Percentiles rank a stretch among this genome's conserved stretches.
Conservation (phyloP, 2,888 invertebrate species). For the Hecatera dysodea region DNA sequence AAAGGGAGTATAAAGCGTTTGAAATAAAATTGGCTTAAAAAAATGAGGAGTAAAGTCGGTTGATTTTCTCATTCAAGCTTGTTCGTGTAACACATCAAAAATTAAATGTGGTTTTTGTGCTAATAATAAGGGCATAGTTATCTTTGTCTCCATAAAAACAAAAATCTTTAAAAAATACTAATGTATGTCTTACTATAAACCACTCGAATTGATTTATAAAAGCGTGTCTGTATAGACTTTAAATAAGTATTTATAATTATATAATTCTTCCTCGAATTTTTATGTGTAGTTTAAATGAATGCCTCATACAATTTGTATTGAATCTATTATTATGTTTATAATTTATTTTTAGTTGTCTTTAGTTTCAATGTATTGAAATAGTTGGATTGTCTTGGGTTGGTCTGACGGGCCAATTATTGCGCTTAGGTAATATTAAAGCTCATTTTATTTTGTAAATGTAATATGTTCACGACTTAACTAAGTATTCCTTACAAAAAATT, state of each 20-base stretch:
- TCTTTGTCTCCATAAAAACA: slow-evolving; percentile 39
- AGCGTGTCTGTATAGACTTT: slow-evolving; percentile 26
- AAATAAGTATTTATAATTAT: slow-evolving; percentile 52
- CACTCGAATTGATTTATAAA: slow-evolving; percentile 34
- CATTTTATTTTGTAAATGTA: slow-evolving; percentile 43
- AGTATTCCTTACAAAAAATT: slow-evolving; percentile 18
- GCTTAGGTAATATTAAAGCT: slow-evolving; percentile 45
- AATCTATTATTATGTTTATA: slow-evolving; percentile 61
- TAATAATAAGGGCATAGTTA: slow-evolving; percentile 48
- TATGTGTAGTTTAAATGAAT: slow-evolving; percentile 44
- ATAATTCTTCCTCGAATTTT: slow-evolving; percentile 66
- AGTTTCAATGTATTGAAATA: slow-evolving; percentile 45
- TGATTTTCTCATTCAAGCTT: slow-evolving; percentile 40
- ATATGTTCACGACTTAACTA: slow-evolving; percentile 43
- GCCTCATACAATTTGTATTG: slow-evolving; percentile 63
- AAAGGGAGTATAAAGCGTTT: slow-evolving; percentile 3
- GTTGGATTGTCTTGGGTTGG: slow-evolving; percentile 40
- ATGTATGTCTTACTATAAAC: slow-evolving; percentile 45
- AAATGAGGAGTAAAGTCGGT: background rate
- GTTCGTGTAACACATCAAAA: slow-evolving; percentile 28
- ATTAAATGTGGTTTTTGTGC: slow-evolving; percentile 53
- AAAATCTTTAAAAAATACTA: slow-evolving; percentile 39
- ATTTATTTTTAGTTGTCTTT: slow-evolving; percentile 53
- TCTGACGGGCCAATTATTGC: slow-evolving; percentile 25
- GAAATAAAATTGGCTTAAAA: background rate